Percentiles rank a stretch among this genome's conserved stretches.
Conservation (phyloP, 2,113 vertebrate species). For the Ibidorhyncha struthersii region DNA sequence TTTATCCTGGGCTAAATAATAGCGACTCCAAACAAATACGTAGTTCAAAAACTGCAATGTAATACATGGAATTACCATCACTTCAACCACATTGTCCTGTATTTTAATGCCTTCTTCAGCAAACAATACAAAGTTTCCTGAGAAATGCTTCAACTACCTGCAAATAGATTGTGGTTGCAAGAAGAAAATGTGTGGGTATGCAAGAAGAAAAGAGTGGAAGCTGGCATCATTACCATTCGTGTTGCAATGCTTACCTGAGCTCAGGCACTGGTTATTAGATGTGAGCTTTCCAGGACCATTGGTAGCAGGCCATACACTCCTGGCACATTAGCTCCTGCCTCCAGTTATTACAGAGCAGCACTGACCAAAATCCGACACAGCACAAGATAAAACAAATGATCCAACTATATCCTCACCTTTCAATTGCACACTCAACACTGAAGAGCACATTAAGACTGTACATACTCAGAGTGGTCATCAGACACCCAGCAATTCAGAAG, state of each 20-base stretch:
- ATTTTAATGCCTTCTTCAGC: not conserved
- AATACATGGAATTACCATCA: not conserved
- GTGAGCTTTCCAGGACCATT: not conserved
- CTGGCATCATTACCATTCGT: accelerated
- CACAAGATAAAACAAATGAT: not conserved
- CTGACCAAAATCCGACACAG: not conserved
- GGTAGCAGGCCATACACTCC: not conserved
- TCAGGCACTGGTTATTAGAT: accelerated
- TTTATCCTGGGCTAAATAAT: not conserved
- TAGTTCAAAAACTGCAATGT: not conserved
- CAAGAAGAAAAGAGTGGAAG: not conserved
- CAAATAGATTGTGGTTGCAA: not conserved
- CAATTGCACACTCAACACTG: too few species aligned
- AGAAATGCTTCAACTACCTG: not conserved
- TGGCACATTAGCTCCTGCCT: accelerated
- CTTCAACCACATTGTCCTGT: not conserved
- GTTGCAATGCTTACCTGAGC: not conserved
- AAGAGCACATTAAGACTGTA: not conserved
- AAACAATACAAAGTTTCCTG: not conserved
- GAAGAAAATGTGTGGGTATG: not conserved
- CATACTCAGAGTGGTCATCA: not conserved
- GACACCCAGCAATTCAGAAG: not conserved
- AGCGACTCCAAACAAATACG: not conserved
- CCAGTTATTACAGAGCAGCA: not conserved
- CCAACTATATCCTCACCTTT: not conserved